Evolutionary conservation across 2,888 invertebrate species (phyloP).

Genomic region (Acrobasis suavella): DNA sequence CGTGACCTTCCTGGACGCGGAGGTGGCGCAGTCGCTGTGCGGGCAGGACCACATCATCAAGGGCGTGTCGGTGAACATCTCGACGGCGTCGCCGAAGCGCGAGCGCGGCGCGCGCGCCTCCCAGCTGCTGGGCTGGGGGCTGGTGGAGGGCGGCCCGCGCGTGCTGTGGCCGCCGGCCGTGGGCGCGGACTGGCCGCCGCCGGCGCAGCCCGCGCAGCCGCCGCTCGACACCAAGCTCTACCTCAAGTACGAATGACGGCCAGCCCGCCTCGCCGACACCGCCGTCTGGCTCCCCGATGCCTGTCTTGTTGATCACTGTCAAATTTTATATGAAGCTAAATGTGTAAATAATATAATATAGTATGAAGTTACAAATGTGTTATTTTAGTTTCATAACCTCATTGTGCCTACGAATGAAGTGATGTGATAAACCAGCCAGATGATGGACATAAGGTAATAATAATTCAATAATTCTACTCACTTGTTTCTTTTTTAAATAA

Average conservation of each 20-base stretch:
- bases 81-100: slow-evolving; percentile 92
- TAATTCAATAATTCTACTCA: too few relatives aligned
- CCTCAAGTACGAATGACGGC: slow-evolving; percentile 73
- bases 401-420: slow-evolving; percentile 12
- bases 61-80: slow-evolving; percentile 93
- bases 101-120: slow-evolving; percentile 65
- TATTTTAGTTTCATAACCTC: slow-evolving; percentile 31
- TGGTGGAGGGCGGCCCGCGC: slow-evolving; percentile 55
- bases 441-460: not conserved
- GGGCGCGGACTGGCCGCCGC: slow-evolving; percentile 49
- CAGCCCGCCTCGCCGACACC: slow-evolving; percentile 35
- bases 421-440: not conserved
- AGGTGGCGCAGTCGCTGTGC: slow-evolving; percentile 89
- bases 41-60: slow-evolving; percentile 93
- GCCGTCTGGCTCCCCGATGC: slow-evolving; percentile 32
- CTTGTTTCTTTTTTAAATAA: too few relatives aligned
- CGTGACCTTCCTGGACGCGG: slow-evolving; percentile 91
- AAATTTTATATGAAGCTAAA: slow-evolving; percentile 72
- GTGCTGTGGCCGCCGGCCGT: slow-evolving; percentile 45
- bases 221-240: slow-evolving; percentile 67
- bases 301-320: slow-evolving; percentile 65
- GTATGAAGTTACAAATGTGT: slow-evolving; percentile 46
- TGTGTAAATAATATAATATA: slow-evolving; percentile 72
- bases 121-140: slow-evolving; percentile 57
- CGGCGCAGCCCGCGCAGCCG: slow-evolving; percentile 31